phyloP scores from a whole-genome alignment of 2,113 vertebrate genomes.

The Arothron firmamentum region DNA sequence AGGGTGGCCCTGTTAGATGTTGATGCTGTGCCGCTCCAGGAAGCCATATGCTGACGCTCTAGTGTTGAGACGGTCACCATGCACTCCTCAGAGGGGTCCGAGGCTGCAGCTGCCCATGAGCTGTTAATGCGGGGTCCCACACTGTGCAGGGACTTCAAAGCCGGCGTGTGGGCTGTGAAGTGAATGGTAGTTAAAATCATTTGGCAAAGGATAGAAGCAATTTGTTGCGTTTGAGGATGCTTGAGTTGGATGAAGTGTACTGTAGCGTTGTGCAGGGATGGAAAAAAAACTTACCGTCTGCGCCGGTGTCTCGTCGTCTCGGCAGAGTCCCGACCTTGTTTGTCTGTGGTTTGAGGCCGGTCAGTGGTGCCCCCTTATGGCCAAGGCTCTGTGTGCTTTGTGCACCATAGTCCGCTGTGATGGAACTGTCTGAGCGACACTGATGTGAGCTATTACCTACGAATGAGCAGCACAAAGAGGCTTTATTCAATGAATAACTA shows the following conservation, averaged over 20 bases:
- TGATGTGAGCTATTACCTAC: conserved; percentile 62
- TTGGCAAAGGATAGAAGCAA: conserved; percentile 33
- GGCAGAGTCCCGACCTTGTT: conserved; percentile 67
- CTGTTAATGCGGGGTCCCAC: conserved; percentile 65
- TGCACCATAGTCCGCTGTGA: conserved; percentile 43
- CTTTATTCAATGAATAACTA: not conserved
- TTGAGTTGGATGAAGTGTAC: not conserved
- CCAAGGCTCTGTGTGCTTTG: conserved; percentile 70
- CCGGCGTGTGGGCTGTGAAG: conserved; percentile 49
- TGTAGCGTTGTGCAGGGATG: not conserved
- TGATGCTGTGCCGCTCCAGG: conserved; percentile 64
- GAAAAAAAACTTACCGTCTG: conserved; percentile 57
- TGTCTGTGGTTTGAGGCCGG: conserved; percentile 61
- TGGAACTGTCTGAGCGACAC: conserved; percentile 44
- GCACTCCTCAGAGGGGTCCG: conserved; percentile 72
- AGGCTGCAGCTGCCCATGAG: conserved; percentile 66
- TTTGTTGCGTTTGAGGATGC: not conserved
- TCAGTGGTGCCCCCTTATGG: conserved; percentile 67
- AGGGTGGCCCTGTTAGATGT: conserved; percentile 66
- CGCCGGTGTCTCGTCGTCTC: conserved; percentile 61
- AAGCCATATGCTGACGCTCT: conserved; percentile 72
- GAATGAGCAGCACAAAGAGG: not conserved
- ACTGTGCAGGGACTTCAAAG: conserved; percentile 58
- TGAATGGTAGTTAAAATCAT: conserved; percentile 16
- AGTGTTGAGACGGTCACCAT: conserved; percentile 76